phyloP scores from a whole-genome alignment of 2,113 vertebrate species.

The Glareola pratincola region DNA sequence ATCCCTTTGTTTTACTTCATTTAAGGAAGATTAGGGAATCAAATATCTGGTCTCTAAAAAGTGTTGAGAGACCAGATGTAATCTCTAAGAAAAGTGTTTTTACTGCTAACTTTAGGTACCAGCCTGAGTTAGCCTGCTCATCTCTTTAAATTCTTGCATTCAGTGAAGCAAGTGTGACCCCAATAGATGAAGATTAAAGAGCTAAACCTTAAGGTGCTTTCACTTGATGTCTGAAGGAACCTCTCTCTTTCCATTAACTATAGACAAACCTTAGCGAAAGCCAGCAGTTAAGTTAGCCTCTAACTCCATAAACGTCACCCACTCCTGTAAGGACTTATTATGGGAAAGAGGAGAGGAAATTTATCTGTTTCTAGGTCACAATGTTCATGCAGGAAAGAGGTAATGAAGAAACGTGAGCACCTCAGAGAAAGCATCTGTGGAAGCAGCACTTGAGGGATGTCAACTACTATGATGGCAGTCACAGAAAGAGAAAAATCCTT shows the following conservation, averaged over 20 bases:
- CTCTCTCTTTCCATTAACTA: not conserved
- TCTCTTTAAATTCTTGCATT: not conserved
- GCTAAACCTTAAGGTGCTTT: not conserved
- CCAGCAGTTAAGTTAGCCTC: not conserved
- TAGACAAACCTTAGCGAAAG: not conserved
- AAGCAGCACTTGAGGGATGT: not conserved
- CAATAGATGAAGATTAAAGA: conserved; percentile 25
- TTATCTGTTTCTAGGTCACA: not conserved
- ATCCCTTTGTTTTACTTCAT: not conserved
- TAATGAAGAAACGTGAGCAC: not conserved
- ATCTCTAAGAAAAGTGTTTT: not conserved
- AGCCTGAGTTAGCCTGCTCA: not conserved
- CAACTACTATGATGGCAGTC: not conserved
- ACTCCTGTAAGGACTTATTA: not conserved
- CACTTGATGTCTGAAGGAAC: not conserved
- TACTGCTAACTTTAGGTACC: not conserved
- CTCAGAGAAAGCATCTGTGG: not conserved
- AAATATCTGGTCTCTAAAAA: not conserved
- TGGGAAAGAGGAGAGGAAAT: not conserved
- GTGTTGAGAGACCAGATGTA: not conserved
- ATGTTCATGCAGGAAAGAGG: not conserved
- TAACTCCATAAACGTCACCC: not conserved
- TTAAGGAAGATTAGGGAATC: not conserved
- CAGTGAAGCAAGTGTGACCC: conserved; percentile 41
- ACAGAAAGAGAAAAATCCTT: not conserved